phyloP scores from a whole-genome alignment of 2,113 vertebrate species.

The Microtus richardsoni region DNA sequence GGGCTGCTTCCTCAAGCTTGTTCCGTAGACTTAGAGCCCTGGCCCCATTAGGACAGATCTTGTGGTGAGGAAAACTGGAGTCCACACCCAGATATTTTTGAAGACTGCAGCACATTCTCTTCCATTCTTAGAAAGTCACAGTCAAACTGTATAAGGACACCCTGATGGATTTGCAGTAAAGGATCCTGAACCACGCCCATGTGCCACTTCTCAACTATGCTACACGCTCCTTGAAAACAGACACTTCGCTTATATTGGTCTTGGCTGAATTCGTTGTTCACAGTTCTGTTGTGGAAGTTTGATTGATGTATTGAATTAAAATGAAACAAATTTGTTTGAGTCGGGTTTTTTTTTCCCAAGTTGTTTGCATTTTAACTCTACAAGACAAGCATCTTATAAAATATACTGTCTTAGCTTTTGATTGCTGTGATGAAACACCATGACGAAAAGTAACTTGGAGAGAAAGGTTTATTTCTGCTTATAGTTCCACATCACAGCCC shows the following conservation, averaged over 20 bases:
- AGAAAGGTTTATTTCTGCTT: background rate
- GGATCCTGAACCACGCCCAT: background rate
- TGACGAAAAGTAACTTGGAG: background rate
- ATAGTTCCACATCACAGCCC: background rate
- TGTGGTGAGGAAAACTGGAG: background rate
- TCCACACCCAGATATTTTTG: background rate
- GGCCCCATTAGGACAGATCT: background rate
- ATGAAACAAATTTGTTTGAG: background rate
- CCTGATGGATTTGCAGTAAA: background rate
- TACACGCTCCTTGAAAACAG: background rate
- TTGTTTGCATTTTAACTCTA: background rate
- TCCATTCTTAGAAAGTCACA: slow-evolving; percentile 8
- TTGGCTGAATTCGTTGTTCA: background rate
- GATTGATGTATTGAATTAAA: background rate
- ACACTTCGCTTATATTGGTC: background rate
- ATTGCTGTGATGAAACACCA: background rate
- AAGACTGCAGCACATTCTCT: background rate
- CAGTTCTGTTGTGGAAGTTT: background rate
- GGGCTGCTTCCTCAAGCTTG: background rate
- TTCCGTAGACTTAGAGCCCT: background rate
- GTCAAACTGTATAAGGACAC: background rate
- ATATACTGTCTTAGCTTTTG: background rate
- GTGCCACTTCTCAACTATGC: background rate
- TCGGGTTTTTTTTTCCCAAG: background rate
- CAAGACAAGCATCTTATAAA: background rate